Evolutionary conservation across 2,797 vertebrate species (phyloP).

Genomic region (Leptatherina wallacei): DNA sequence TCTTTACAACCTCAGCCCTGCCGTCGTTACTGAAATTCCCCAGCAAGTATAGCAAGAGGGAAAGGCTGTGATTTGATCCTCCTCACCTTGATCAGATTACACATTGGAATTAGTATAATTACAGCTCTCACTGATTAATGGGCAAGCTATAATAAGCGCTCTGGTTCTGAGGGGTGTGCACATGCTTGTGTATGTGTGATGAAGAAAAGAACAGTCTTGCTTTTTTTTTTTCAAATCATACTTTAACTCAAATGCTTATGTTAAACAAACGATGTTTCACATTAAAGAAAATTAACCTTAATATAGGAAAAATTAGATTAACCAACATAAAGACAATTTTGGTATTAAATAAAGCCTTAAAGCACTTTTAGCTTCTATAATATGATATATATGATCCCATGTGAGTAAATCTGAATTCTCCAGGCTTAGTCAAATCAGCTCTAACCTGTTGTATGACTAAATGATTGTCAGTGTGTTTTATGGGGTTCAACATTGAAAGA

Average conservation of each 20-base stretch:
- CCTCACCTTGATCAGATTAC: conserved; percentile 78
- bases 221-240: neutral
- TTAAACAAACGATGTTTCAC: neutral
- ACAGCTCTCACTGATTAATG: conserved; percentile 81
- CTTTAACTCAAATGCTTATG: neutral
- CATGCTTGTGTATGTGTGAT: conserved; percentile 13
- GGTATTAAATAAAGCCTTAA: too few species aligned
- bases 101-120: conserved; percentile 79
- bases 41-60: conserved; percentile 36
- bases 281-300: neutral
- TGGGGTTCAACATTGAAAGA: too few species aligned
- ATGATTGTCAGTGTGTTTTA: too few species aligned
- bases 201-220: neutral
- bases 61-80: conserved; percentile 63
- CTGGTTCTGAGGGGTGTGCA: conserved; percentile 28
- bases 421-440: neutral
- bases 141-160: conserved; percentile 73
- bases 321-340: too few species aligned
- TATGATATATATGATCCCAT: neutral
- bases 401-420: neutral
- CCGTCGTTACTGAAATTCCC: conserved; percentile 32
- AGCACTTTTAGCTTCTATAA: too few species aligned
- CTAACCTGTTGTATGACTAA: neutral
- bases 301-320: too few species aligned
- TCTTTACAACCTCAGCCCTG: conserved; percentile 27